Evolutionary conservation across 2,797 vertebrate genomes (phyloP).

Genomic region (Galagoides demidoff): DNA sequence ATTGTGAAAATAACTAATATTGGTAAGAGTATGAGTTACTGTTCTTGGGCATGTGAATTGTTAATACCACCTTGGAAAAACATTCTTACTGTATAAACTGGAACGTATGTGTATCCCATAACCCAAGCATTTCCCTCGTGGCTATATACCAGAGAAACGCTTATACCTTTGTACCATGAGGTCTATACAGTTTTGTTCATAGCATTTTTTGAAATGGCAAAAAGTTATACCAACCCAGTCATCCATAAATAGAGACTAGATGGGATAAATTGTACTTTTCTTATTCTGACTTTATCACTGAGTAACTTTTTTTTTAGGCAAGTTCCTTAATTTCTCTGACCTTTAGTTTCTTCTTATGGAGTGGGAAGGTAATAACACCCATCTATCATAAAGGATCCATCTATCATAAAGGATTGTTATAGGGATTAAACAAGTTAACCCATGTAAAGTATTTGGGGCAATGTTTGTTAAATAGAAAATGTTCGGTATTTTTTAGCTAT

Average conservation of each 20-base stretch:
- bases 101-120: neutral
- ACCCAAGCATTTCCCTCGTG: neutral
- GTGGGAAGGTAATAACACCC: neutral
- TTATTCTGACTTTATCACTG: neutral
- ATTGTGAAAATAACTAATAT: neutral
- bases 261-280: neutral
- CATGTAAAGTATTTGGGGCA: neutral
- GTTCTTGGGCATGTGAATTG: neutral
- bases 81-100: neutral
- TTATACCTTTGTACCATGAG: neutral
- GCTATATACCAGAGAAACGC: neutral
- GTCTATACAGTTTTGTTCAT: neutral
- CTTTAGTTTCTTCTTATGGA: neutral
- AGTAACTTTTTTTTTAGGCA: neutral
- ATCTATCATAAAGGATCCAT: neutral
- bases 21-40: neutral
- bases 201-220: neutral
- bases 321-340: neutral
- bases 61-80: slow-evolving; percentile 16
- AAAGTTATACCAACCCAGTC: neutral
- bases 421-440: neutral
- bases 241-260: neutral
- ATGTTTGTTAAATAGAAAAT: neutral
- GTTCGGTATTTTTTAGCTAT: neutral
- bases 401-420: neutral